Base-by-base conservation (phyloP, 2,113 vertebrate genomes). In the Periophthalmodon schlosseri region DNA sequence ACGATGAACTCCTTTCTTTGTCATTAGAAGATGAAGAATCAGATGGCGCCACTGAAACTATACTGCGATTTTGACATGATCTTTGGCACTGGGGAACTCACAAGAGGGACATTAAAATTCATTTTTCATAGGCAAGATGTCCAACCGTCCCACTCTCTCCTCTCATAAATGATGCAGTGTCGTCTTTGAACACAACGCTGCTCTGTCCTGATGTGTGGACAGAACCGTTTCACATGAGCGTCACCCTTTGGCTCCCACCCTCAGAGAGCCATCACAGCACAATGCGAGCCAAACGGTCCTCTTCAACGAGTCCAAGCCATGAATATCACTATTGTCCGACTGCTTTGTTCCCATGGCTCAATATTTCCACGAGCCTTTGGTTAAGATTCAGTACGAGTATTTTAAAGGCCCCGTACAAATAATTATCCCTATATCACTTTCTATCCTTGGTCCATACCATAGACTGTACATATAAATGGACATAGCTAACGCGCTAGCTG, bases 251-350 rank as follows among this genome's bases (percentile, higher is more conserved):
- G 50, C 56, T 49, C 44, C 64, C 71, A 74, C 57, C 0, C 49
- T 52, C 66, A 21, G 46, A 34, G n/a, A 28, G 24, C 65, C 20
- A 73, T 72, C 75, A 50, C 71, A 44, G 69, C 56, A 77, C 80
- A 85, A 61, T 60, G 68, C 76, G 65, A 75, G 80, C 88, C 39
- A 52, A 89, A 84, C 77, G 63, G 77, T 77, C 68, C 74, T 66
- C 58, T 76, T 73, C 82, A 70, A 56, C 20, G 10, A 1, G 52
- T 21, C 52, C 52, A 11, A 56, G 2, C 0, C 7, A 56, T 56
- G 20, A 92, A 81, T 86, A 81, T 58, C 39, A 67, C 74, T 81
- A 81, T 89, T 90, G 88, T 88, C 69, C 9, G 69, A 54, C 50
- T 54, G 50, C 72, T 75, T 13, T 21, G 60, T 82, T 70, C 68